Evolutionary conservation across 2,797 vertebrate genomes (phyloP).

Genomic region (Micropoecilia bifurca): DNA sequence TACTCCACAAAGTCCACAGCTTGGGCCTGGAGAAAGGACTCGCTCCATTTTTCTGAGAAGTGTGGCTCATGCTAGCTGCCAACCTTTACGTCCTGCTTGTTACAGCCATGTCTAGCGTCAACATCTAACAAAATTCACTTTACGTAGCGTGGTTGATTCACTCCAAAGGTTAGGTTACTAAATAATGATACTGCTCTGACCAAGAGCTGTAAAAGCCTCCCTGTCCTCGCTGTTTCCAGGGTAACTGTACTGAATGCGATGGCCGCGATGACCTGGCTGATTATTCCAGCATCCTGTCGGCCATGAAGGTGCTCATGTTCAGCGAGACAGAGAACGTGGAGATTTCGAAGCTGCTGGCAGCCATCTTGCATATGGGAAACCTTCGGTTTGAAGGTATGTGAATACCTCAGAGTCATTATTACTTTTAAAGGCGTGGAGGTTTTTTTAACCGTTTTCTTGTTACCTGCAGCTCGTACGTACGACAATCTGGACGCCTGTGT

Average conservation of each 20-base stretch:
- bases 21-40: neutral
- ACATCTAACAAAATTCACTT: neutral
- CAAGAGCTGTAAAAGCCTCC: neutral
- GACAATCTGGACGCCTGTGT: conserved; percentile 95
- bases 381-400: conserved; percentile 89
- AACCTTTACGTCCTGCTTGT: neutral
- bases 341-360: conserved; percentile 93
- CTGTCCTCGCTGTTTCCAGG: conserved; percentile 72
- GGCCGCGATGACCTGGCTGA: conserved; percentile 93
- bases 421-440: rapidly evolving
- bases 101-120: neutral
- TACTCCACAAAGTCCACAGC: neutral
- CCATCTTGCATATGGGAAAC: conserved; percentile 98
- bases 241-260: conserved; percentile 91
- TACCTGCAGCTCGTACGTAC: conserved; percentile 86
- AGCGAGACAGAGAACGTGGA: conserved; percentile 96
- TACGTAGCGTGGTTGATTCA: neutral
- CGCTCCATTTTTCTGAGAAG: neutral
- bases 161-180: neutral
- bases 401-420: neutral
- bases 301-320: conserved; percentile 99
- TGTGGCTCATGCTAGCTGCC: neutral
- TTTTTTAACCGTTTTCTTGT: neutral
- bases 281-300: conserved; percentile 94
- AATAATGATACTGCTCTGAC: too few relatives aligned